Evolutionary conservation across 2,888 invertebrate genomes (phyloP).

Genomic region (Scaptomyza caliginosa): DNA sequence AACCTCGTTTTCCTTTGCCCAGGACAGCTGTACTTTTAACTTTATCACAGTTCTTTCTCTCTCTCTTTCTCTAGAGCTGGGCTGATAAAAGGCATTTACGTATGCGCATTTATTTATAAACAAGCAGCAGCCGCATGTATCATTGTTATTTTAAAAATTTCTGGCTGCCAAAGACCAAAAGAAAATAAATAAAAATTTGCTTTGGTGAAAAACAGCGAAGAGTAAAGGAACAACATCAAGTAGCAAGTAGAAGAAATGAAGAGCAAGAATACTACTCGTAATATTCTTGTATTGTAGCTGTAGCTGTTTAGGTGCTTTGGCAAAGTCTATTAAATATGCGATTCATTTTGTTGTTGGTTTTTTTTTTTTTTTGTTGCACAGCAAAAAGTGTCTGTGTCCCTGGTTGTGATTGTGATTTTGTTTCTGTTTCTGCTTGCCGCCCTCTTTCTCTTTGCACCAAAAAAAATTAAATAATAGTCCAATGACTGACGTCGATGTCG

Average conservation of each 20-base stretch:
- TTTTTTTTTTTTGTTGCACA: constrained; percentile 19
- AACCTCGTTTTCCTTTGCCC: constrained; percentile 9
- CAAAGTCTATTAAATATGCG: constrained; percentile 49
- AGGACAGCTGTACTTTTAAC: constrained; percentile 33
- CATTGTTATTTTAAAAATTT: constrained; percentile 78
- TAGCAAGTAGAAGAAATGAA: constrained; percentile 9
- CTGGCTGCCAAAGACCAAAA: constrained; percentile 60
- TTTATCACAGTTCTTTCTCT: constrained; percentile 56
- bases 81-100: constrained; percentile 76
- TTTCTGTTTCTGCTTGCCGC: constrained; percentile 2
- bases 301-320: constrained; percentile 65
- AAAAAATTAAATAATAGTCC: constrained; percentile 73
- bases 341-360: too few relatives aligned
- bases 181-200: constrained; percentile 66
- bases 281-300: constrained; percentile 66
- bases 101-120: constrained; percentile 77
- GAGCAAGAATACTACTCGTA: constrained; percentile 58
- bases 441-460: constrained; percentile 30
- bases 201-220: constrained; percentile 35
- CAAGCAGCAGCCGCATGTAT: constrained; percentile 75
- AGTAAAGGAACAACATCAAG: constrained; percentile 3
- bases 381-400: constrained; percentile 56
- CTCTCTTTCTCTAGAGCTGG: too few relatives aligned
- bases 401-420: constrained; percentile 29
- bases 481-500: constrained; percentile 70